Percentiles rank a stretch among this genome's conserved stretches.
Evolutionary conservation across 2,888 invertebrate species (phyloP).

Genomic region (Choristoneura rosaceana): DNA sequence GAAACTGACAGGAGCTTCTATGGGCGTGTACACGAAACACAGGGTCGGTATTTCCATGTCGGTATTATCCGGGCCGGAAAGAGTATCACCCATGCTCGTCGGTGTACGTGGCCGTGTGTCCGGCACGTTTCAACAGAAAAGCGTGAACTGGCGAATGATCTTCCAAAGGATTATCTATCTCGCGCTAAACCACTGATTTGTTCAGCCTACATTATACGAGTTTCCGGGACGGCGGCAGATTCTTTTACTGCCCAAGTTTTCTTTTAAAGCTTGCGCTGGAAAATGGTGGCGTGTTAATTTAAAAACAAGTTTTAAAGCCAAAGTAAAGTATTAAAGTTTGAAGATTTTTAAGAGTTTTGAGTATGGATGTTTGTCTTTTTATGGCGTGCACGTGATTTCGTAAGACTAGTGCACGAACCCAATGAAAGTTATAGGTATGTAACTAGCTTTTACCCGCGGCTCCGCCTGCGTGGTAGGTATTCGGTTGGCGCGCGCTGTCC

Average conservation of each 20-base stretch:
- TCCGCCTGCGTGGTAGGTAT: too few species aligned
- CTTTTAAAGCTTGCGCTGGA: neutral
- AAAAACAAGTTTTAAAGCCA: neutral
- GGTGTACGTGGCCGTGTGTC: constrained; percentile 38
- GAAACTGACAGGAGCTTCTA: too few species aligned
- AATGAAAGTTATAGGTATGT: too few species aligned
- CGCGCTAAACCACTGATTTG: constrained; percentile 51
- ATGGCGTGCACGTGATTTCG: neutral
- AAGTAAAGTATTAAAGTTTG: neutral
- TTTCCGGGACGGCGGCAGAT: neutral
- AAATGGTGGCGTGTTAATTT: neutral
- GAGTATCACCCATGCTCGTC: too few species aligned
- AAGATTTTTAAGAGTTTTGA: neutral
- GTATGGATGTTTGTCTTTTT: neutral
- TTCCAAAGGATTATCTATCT: constrained; percentile 61
- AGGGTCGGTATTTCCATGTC: too few species aligned
- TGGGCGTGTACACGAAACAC: too few species aligned
- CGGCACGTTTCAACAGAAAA: constrained; percentile 47
- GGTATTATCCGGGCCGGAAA: too few species aligned
- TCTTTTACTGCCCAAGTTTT: neutral
- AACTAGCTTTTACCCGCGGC: too few species aligned
- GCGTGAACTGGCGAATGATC: constrained; percentile 63
- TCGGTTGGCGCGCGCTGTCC: too few species aligned
- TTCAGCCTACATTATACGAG: constrained; percentile 25
- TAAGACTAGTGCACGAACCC: too few species aligned